Evolutionary conservation across 1,140 invertebrate species (phyloP), one percentile per base, ranked within the genome.

Genomic region (Dendrolimus punctatus): DNA sequence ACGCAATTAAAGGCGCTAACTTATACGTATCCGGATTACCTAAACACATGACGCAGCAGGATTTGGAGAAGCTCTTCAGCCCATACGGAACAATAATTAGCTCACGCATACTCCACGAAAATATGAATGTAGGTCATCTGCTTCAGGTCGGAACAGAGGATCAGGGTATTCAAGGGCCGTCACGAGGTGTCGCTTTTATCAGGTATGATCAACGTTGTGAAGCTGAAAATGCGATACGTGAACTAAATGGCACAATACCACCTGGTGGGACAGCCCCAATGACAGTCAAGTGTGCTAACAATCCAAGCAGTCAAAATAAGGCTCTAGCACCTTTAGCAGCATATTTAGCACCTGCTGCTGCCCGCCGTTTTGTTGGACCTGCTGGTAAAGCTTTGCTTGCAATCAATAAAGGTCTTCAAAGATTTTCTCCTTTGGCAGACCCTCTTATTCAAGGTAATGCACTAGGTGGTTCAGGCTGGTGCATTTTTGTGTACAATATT

Each of bases 401-500:
- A 88, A 94, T 95, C 91, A 95, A 94, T 91, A 95, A 95, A 91
- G 94, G 93, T 88, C 91, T 95, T 86, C 93, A 94, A 89, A 93
- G 93, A 92, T 95, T 92, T 79, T 95, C 94, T 56, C 95, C 95
- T 43, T 80, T 95, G 68, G 93, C 93, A 60, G 93, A 93, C 62
- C 92, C 93, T 8, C 90, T 95, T 64, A 90, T 95, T 67, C 93
- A 93, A 59, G 93, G 93, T 56, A 93, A 92, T 73, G 91, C 91
- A 41, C 90, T 92, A 77, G 91, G 91, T 49, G 92, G 93, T 57
- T 93, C 93, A 45, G 93, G 93, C 49, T 96, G 94, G 93, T 96
- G 95, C 80, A 95, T 97, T 77, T 97, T 97, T 85, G 95, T 97
- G n/a, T 96, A 96, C 88, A 97, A 97, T 82, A 89, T 97, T 68